Conservation (phyloP, 2,113 vertebrate species). For the Cichladusa arquata region DNA sequence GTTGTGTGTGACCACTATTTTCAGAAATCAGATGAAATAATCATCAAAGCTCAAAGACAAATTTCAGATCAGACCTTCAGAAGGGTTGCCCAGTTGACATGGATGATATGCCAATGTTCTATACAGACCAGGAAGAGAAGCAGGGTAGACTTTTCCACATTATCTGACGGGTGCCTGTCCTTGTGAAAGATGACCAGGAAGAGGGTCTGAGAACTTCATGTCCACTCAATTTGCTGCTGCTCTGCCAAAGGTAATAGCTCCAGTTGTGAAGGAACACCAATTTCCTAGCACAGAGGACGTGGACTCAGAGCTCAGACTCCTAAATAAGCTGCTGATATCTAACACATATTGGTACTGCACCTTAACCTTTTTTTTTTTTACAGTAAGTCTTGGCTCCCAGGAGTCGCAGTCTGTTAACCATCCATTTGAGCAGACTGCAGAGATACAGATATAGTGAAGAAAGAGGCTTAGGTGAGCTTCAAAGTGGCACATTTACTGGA, state of each 20-base stretch:
- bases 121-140: background rate
- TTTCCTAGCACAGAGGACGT: background rate
- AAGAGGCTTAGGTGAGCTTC: background rate
- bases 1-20: background rate
- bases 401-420: background rate
- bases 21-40: background rate
- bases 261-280: background rate
- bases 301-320: background rate
- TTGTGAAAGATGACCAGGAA: background rate
- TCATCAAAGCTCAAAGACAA: background rate
- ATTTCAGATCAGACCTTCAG: background rate
- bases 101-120: background rate
- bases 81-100: background rate
- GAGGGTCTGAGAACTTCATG: background rate
- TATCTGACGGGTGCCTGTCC: background rate
- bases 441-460: background rate
- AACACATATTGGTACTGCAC: background rate
- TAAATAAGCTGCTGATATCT: background rate
- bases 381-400: background rate
- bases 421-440: background rate
- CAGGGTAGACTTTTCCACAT: background rate
- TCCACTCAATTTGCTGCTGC: background rate
- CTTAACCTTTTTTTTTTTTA: background rate
- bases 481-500: background rate
- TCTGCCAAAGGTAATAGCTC: background rate